Evolutionary conservation across 2,888 invertebrate genomes (phyloP), one percentile per base, ranked within the genome.

Genomic region (Reticulitermes lucifugus): DNA sequence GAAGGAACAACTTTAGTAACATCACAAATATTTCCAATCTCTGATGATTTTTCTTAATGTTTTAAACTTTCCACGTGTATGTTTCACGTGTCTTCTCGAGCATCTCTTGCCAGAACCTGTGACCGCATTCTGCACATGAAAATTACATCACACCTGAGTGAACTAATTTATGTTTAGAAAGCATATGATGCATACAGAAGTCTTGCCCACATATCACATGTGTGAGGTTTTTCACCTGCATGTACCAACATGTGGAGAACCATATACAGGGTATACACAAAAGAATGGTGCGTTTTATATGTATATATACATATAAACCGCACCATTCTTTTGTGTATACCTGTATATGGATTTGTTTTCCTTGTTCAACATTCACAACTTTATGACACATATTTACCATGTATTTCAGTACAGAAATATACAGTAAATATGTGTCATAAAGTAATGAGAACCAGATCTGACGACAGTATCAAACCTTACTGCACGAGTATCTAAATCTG

Each of bases 401-500:
- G 35, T 35, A 35, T 35, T 35, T 35, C 35, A 35, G 35, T 35
- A 35, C 35, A 35, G 25, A 25, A 25, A 25, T 4, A 35, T 35
- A 35, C 35, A 35, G 35, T 35, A 35, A 35, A 35, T 3, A 35
- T 35, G 35, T 35, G 35, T 35, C 35, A 35, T 35, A 35, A 35
- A 35, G 25, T 25, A 35, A 35, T 35, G 35, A 35, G 35, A 85
- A 90, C 89, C 88, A 94, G 89, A 88, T 93, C 93, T 41, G 91
- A 12, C 94, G 90, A 71, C 92, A 92, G 89, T 94, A 95, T 83
- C 89, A 89, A 80, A 93, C 92, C 25, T 90, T 91, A 89, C 94
- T 94, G 87, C 93, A 92, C 0, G 91, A 91, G 89, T 95, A 95
- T 46, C 91, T 90, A 89, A 92, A 92, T 4, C 94, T 93, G 87